Evolutionary conservation across 2,888 invertebrate genomes (phyloP).

Genomic region (Amblyteles armatorius): DNA sequence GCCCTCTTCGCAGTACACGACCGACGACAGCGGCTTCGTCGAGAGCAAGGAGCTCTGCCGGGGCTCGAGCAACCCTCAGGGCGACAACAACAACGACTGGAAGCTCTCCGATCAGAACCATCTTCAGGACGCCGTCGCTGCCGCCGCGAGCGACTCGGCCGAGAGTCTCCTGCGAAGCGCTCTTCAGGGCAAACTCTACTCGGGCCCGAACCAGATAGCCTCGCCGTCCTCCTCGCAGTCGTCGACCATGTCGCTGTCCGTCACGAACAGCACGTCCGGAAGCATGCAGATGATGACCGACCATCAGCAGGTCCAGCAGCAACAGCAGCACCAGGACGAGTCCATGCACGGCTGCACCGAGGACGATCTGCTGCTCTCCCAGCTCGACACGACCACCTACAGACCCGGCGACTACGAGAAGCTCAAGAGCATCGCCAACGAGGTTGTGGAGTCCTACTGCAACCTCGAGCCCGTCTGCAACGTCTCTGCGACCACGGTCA

Average conservation of each 20-base stretch:
- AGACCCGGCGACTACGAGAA: conserved; percentile 93
- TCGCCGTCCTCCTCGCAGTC: conserved; percentile 80
- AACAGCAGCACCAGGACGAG: conserved; percentile 86
- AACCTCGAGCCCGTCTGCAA: conserved; percentile 87
- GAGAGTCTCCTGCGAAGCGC: conserved; percentile 93
- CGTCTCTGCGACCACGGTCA: conserved; percentile 82
- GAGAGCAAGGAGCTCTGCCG: conserved; percentile 87
- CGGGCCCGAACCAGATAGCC: conserved; percentile 76
- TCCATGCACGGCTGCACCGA: conserved; percentile 87
- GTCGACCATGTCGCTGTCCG: conserved; percentile 81
- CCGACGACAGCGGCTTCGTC: conserved; percentile 92
- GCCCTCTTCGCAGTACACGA: conserved; percentile 86
- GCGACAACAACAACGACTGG: conserved; percentile 93
- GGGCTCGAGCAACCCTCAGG: conserved; percentile 65
- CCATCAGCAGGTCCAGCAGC: conserved; percentile 75
- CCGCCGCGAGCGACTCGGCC: conserved; percentile 83
- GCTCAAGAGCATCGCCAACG: conserved; percentile 93
- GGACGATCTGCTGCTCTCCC: conserved; percentile 90
- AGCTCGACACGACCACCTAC: conserved; percentile 87
- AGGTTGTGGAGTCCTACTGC: conserved; percentile 92
- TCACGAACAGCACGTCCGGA: conserved; percentile 73
- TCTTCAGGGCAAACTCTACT: conserved; percentile 90
- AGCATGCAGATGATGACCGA: conserved; percentile 76
- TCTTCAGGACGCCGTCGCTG: conserved; percentile 76
- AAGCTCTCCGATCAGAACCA: conserved; percentile 91